These are phyloP conservation scores for Benthosema pterotum DNA, from an alignment of 2,797 vertebrate genomes.

Conservation along the genomic window DNA sequence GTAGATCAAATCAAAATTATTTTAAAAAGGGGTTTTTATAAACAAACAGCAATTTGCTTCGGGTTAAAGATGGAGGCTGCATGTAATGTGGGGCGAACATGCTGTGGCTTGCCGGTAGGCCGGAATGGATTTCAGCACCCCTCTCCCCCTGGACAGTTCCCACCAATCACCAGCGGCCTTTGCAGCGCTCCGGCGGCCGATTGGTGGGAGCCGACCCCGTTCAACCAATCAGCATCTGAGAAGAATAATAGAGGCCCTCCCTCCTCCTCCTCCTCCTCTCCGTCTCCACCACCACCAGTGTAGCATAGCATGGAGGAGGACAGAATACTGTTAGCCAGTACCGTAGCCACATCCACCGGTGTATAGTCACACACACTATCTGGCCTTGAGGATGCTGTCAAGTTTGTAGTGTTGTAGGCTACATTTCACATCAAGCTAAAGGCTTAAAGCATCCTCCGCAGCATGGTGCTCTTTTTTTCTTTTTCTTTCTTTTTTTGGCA, in stretches of 20 bases:
- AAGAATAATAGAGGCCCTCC: background rate
- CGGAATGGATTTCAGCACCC: conserved; percentile 78
- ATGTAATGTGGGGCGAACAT: background rate
- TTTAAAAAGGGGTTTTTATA: background rate
- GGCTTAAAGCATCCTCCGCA: too few species aligned
- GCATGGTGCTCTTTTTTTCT: too few species aligned
- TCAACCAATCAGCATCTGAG: conserved; percentile 32
- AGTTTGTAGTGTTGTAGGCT: too few species aligned
- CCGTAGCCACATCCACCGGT: conserved; percentile 19
- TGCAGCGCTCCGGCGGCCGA: conserved; percentile 35
- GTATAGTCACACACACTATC: background rate
- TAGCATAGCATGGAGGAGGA: conserved; percentile 68
- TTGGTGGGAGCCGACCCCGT: conserved; percentile 22
- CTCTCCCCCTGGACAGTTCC: conserved; percentile 77
- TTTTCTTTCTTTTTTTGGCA: too few species aligned
- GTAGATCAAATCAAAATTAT: background rate
- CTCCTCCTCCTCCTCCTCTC: conserved; percentile 31
- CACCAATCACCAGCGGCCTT: conserved; percentile 62
- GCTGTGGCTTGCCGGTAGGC: conserved; percentile 55
- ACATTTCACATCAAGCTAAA: too few species aligned
- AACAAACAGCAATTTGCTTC: background rate
- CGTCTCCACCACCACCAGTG: conserved; percentile 56
- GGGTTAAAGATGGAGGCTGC: conserved; percentile 4
- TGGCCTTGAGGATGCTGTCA: background rate
- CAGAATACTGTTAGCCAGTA: conserved; percentile 21